A percentile compares a stretch with the other conserved stretches of the same genome.
These are phyloP conservation scores for Cochlearius cochlearius DNA, from an alignment of 2,113 vertebrate species.

Conservation along the genomic window DNA sequence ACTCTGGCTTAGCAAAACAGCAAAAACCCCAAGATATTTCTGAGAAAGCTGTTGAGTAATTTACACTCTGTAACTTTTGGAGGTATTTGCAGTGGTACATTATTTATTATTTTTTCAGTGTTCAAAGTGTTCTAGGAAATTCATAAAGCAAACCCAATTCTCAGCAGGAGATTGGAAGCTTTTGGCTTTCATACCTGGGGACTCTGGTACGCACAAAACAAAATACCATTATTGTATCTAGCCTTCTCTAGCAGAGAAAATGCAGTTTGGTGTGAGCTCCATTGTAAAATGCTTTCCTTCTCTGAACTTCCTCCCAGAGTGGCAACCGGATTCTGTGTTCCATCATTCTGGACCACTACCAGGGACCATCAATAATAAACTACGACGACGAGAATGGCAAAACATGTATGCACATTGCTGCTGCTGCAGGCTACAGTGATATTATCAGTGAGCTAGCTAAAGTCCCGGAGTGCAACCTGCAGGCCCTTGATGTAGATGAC, in stretches of 20 bases:
- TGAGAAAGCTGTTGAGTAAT: not conserved
- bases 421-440: slow-evolving; percentile 83
- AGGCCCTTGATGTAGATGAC: slow-evolving; percentile 89
- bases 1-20: not conserved
- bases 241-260: not conserved
- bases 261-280: not conserved
- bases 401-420: slow-evolving; percentile 85
- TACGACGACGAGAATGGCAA: slow-evolving; percentile 88
- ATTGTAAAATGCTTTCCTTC: not conserved
- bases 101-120: slow-evolving; percentile 2
- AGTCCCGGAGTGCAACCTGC: slow-evolving; percentile 85
- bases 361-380: slow-evolving; percentile 85
- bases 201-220: not conserved
- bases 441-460: slow-evolving; percentile 84
- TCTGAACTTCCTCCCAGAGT: slow-evolving; percentile 71
- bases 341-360: slow-evolving; percentile 84
- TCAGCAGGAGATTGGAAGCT: not conserved
- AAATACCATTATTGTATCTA: not conserved
- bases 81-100: not conserved
- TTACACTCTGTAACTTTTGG: not conserved
- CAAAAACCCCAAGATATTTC: not conserved
- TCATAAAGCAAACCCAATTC: not conserved
- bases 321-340: slow-evolving; percentile 85
- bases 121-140: not conserved
- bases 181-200: not conserved